Evolutionary conservation across 1,140 invertebrate genomes (phyloP).

Genomic region (Cyrtorhinus lividipennis): DNA sequence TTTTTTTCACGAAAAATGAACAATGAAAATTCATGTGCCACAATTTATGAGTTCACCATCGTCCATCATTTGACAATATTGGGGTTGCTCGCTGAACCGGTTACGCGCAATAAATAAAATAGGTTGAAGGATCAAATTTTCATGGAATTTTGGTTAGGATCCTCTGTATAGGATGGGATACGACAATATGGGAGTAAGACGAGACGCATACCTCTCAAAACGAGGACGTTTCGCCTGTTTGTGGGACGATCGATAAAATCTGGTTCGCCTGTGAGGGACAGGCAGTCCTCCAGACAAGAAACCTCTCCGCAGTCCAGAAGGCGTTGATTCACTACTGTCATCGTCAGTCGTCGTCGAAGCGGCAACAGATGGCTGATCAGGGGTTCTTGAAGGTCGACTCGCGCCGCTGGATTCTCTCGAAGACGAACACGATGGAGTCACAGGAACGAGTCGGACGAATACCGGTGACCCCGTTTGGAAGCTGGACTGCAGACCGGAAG

Average conservation of each 20-base stretch:
- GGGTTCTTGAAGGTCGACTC: not conserved
- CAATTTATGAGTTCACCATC: no score
- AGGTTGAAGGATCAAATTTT: no score
- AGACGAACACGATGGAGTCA: slow-evolving; percentile 3
- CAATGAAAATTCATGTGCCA: no score
- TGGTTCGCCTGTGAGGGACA: not conserved
- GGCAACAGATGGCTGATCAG: not conserved
- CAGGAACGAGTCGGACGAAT: not conserved
- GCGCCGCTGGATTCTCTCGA: not conserved
- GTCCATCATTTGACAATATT: no score
- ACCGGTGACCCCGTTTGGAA: not conserved
- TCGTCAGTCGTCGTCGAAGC: not conserved
- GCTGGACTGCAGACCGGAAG: not conserved
- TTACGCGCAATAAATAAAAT: no score
- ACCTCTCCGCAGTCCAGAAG: not conserved
- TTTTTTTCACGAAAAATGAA: no score
- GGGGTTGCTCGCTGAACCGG: no score
- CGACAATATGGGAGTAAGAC: no score
- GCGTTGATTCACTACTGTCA: not conserved
- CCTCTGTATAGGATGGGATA: no score
- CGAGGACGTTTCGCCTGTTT: not conserved
- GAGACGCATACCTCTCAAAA: no score
- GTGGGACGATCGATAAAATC: not conserved
- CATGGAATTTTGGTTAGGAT: no score
- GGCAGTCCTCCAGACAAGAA: not conserved